These are phyloP conservation scores for Parascotia fuliginaria DNA, from an alignment of 2,888 invertebrate species.

Conservation along the genomic window DNA sequence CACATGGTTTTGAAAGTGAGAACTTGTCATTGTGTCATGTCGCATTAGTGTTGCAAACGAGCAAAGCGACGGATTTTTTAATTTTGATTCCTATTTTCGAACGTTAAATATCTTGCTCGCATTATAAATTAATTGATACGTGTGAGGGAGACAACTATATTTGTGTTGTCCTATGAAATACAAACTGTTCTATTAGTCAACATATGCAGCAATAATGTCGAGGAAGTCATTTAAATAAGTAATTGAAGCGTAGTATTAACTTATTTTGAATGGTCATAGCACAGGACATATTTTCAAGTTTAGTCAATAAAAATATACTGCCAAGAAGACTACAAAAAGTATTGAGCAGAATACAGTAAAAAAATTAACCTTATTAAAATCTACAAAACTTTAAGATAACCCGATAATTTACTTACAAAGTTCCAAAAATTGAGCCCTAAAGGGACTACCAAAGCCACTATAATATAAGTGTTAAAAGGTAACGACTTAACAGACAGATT, in stretches of 20 bases:
- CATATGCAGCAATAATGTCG: slow-evolving; percentile 2
- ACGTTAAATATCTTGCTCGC: neutral
- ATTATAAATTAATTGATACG: neutral
- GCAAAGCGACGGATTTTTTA: slow-evolving; percentile 45
- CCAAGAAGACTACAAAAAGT: too few relatives aligned
- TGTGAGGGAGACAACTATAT: neutral
- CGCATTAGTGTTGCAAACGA: slow-evolving; percentile 56
- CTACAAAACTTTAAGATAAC: too few relatives aligned
- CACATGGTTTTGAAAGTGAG: slow-evolving; percentile 57
- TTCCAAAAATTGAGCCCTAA: too few relatives aligned
- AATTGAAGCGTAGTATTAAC: neutral
- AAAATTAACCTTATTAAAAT: too few relatives aligned
- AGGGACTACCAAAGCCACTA: too few relatives aligned
- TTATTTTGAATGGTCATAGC: too few relatives aligned
- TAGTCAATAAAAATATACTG: too few relatives aligned
- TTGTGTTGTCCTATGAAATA: neutral
- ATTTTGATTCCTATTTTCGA: slow-evolving; percentile 2
- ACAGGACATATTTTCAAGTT: too few relatives aligned
- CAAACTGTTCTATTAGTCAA: neutral
- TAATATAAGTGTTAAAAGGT: too few relatives aligned
- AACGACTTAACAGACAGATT: too few relatives aligned
- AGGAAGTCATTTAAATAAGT: slow-evolving; percentile 14
- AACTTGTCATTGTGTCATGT: slow-evolving; percentile 51
- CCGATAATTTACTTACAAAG: too few relatives aligned
- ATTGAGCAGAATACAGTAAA: too few relatives aligned